Evolutionary conservation across 2,888 invertebrate genomes (phyloP).

Genomic region (Schizotus pectinicornis): DNA sequence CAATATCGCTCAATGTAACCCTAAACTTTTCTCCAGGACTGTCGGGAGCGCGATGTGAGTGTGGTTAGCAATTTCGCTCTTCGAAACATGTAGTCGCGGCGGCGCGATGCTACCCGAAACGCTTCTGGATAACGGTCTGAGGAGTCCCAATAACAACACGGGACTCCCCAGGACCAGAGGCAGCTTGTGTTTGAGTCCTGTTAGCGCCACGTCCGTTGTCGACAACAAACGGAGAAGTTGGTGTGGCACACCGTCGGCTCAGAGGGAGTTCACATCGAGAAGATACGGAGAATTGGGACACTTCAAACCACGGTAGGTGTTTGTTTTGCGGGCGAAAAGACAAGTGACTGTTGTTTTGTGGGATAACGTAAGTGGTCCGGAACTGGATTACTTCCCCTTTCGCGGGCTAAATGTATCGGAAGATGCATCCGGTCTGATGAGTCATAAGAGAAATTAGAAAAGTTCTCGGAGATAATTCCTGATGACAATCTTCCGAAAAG

Average conservation of each 20-base stretch:
- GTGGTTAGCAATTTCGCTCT: background rate
- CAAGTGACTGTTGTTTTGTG: background rate
- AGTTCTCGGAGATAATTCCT: too few relatives aligned
- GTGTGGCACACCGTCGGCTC: slow-evolving; percentile 54
- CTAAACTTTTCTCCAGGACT: slow-evolving; percentile 10
- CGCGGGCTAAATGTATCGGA: too few relatives aligned
- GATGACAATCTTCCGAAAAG: too few relatives aligned
- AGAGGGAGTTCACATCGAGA: slow-evolving; percentile 40
- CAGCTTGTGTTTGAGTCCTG: slow-evolving; percentile 54
- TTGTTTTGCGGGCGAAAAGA: background rate
- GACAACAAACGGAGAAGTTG: slow-evolving; percentile 55
- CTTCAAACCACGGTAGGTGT: slow-evolving; percentile 54
- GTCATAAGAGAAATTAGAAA: too few relatives aligned
- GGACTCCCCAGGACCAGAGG: slow-evolving; percentile 53
- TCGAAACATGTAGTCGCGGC: slow-evolving; percentile 7
- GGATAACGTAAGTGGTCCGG: background rate
- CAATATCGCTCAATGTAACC: background rate
- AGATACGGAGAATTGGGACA: slow-evolving; percentile 56
- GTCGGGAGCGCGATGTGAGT: slow-evolving; percentile 16
- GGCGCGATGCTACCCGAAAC: slow-evolving; percentile 51
- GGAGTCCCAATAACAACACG: slow-evolving; percentile 56
- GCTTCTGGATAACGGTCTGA: slow-evolving; percentile 51
- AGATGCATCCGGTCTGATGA: too few relatives aligned
- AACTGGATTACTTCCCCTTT: too few relatives aligned
- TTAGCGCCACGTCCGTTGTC: slow-evolving; percentile 46